Evolutionary conservation across 1,140 invertebrate genomes (phyloP), one percentile per base, ranked within the genome.

Genomic region (Atopsyche davidsoni): DNA sequence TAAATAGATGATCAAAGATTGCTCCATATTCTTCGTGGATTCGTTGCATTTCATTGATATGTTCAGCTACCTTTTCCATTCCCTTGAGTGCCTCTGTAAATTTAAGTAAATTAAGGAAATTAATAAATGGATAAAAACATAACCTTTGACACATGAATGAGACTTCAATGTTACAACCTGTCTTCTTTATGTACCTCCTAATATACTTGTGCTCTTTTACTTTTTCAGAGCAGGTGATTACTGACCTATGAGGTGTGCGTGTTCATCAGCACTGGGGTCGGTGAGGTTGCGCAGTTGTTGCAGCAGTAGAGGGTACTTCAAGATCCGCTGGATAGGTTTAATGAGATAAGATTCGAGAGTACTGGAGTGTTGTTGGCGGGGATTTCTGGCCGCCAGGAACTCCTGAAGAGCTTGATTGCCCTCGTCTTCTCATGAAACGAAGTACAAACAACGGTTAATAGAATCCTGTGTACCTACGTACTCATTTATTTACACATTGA

Each of bases 31-130:
- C 95, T 77, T 99, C 95, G 69, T 97, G 95, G 64, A 98, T 96
- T 75, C 95, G 82, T 78, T 98, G 95, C 95, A 98, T 98, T 77
- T 98, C 95, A 71, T 98, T 99, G 60, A 99, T 97, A 70, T 98
- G 96, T 73, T 97, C 94, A n/a, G 95, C 96, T 43, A 98, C 94
- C 69, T 96, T 93, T 69, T 98, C 95, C 94, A 99, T 98, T 50
- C 89, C 89, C 65, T 91, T 89, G 19, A 94, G 75, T 47, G 91
- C 89, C 77, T 92, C 90, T 92, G 79, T 57, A 67, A 67, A 50
- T n/a, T n/a, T n/a, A n/a, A n/a, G n/a, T 41, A 3, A 11, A 2
- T 22, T 18, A 23, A 39, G 14, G 7, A 13, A 9, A 39, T 17
- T n/a, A n/a, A n/a, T n/a, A n/a, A n/a, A n/a, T n/a, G n/a, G n/a